Evolutionary conservation across 2,888 invertebrate genomes (phyloP), one percentile per base, ranked within the genome.

Genomic region (Tinea pellionella): DNA sequence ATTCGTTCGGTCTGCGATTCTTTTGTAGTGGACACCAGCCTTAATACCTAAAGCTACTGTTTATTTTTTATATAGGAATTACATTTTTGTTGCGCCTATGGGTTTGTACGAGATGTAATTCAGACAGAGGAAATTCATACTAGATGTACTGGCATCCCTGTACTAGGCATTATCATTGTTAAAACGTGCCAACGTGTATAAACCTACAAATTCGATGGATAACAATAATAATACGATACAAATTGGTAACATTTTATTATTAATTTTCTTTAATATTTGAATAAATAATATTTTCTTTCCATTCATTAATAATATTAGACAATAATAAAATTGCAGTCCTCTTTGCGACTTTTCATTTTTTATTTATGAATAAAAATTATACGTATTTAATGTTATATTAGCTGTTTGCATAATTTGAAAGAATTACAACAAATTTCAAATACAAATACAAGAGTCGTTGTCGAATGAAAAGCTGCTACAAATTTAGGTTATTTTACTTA

Each of bases 381-480:
- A 7, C 3, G 1, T 9, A 13, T 64, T 62, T 62, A 13, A 61
- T 63, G 61, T 56, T 43, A 61, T 60, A 63, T 24, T 9, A 43
- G 16, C 42, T 30, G 13, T 15, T 12, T 11, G 12, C 16, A 57
- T 8, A 53, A 55, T 15, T 58, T 2, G 24, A 24, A 2, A 24
- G 24, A 2, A 24, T 24, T 24, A n/a, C n/a, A n/a, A n/a, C n/a
- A n/a, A 53, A 61, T 62, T 62, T 53, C 19, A 60, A 51, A 30
- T 62, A 61, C 11, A 62, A 59, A 57, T 37, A 55, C 16, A 16
- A 62, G 60, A 63, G 60, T 47, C 60, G 56, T 61, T 19, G 55
- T 18, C 19, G 0, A 59, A 62, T 65, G 64, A 68, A 65, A 63
- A 61, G 60, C 64, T 60, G 63, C 66, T 66, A 65, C 61, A 67